phyloP scores from a whole-genome alignment of 2,113 vertebrate genomes.

The Carassius carassius region DNA sequence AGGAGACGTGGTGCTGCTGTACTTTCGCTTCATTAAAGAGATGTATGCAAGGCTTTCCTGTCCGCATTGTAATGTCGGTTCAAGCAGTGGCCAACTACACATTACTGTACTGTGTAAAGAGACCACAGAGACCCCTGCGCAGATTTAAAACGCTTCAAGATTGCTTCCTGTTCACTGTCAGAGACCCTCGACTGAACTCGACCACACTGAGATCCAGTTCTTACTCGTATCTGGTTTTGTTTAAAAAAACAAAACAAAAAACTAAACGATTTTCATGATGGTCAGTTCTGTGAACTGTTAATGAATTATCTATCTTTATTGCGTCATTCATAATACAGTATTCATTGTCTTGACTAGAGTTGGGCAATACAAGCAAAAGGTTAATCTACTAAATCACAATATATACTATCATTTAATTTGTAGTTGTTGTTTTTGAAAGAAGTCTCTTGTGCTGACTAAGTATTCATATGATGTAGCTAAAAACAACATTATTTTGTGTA shows the following conservation, averaged over 20 bases:
- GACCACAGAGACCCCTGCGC: background rate
- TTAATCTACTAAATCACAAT: background rate
- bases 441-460: too few relatives aligned
- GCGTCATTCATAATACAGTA: background rate
- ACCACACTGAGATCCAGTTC: background rate
- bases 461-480: background rate
- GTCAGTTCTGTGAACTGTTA: background rate
- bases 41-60: conserved; percentile 64
- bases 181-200: background rate
- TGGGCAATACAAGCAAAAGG: background rate
- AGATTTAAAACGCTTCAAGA: background rate
- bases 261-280: background rate
- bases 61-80: conserved; percentile 62
- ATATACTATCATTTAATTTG: background rate
- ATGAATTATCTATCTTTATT: background rate
- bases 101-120: conserved; percentile 15
- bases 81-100: conserved; percentile 58
- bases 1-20: conserved; percentile 59
- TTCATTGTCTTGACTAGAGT: background rate
- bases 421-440: too few relatives aligned
- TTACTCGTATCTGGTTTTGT: background rate
- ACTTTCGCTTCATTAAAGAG: conserved; percentile 64
- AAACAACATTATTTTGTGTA: too few relatives aligned
- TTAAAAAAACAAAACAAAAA: background rate
- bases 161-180: background rate